Evolutionary conservation across 1,140 invertebrate genomes (phyloP).

Genomic region (Hyposmocoma kahamanoa): DNA sequence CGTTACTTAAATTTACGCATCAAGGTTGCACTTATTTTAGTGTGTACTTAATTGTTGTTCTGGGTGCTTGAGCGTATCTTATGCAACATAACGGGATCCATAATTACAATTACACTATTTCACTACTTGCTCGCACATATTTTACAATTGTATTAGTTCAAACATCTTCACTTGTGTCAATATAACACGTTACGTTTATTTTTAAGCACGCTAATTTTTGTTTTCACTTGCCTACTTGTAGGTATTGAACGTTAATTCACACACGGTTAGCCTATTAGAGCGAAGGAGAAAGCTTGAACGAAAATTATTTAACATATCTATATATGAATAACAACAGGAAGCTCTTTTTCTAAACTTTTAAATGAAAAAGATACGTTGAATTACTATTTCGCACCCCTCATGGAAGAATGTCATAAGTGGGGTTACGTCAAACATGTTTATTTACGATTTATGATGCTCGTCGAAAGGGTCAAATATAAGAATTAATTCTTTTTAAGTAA

Average conservation of each 20-base stretch:
- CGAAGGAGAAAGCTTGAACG: slow-evolving; percentile 35
- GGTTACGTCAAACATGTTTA: no score
- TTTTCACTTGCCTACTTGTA: no score
- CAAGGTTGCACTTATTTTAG: no score
- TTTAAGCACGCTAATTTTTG: no score
- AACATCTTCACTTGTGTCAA: slow-evolving; percentile 25
- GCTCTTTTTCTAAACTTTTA: slow-evolving; percentile 25
- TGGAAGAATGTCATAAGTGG: no score
- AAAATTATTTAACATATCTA: slow-evolving; percentile 14
- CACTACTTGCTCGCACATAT: slow-evolving; percentile 39
- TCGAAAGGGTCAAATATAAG: no score
- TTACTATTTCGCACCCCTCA: no score
- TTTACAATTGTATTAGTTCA: slow-evolving; percentile 29
- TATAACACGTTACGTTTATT: no score
- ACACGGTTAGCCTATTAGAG: slow-evolving; percentile 19
- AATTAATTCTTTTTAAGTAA: no score
- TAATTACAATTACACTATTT: slow-evolving; percentile 32
- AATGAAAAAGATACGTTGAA: background rate
- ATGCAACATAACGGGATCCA: slow-evolving; percentile 30
- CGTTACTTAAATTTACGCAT: no score
- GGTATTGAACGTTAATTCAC: background rate
- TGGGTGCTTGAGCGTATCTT: slow-evolving; percentile 28
- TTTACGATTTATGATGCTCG: no score
- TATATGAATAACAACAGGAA: slow-evolving; percentile 34
- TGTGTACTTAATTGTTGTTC: slow-evolving; percentile 22